These are phyloP conservation scores for Nothoprocta pentlandii DNA, from an alignment of 2,113 vertebrate genomes.

Conservation along the genomic window DNA sequence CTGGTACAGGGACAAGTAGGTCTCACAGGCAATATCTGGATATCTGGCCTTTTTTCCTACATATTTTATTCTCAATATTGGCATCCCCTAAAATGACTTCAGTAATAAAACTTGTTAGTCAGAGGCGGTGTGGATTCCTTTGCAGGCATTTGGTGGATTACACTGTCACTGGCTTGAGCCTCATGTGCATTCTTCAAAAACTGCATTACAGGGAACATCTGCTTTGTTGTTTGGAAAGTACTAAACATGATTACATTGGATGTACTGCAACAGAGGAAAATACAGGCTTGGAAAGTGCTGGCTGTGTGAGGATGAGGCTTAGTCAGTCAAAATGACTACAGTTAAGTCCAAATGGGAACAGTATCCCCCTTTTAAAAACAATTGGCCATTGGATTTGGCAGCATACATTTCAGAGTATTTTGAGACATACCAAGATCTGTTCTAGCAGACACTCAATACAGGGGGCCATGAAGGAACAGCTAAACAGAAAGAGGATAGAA, in stretches of 20 bases:
- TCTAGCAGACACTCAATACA: background rate
- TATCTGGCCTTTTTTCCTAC: conserved; percentile 52
- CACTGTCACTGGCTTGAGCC: conserved; percentile 51
- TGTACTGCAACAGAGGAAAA: conserved; percentile 37
- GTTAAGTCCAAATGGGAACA: conserved; percentile 17
- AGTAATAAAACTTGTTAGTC: conserved; percentile 67
- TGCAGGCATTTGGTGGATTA: conserved; percentile 61
- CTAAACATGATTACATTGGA: conserved; percentile 26
- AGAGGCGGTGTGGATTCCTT: conserved; percentile 46
- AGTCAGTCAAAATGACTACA: background rate
- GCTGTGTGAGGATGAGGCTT: conserved; percentile 30
- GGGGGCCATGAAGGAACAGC: background rate
- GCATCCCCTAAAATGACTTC: conserved; percentile 66
- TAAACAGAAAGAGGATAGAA: background rate
- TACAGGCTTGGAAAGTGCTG: conserved; percentile 1
- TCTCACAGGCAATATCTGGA: conserved; percentile 32
- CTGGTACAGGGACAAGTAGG: conserved; percentile 14
- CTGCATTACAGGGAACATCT: conserved; percentile 65
- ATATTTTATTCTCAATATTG: conserved; percentile 60
- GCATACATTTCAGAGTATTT: background rate
- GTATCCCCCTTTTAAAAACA: conserved; percentile 46
- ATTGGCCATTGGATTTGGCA: conserved; percentile 42
- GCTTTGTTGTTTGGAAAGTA: conserved; percentile 71
- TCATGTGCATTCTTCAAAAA: conserved; percentile 61
- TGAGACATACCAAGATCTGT: background rate